Base-by-base conservation (phyloP, 2,113 vertebrate species). In the rabbit (Oryctolagus cuniculus) region DNA sequence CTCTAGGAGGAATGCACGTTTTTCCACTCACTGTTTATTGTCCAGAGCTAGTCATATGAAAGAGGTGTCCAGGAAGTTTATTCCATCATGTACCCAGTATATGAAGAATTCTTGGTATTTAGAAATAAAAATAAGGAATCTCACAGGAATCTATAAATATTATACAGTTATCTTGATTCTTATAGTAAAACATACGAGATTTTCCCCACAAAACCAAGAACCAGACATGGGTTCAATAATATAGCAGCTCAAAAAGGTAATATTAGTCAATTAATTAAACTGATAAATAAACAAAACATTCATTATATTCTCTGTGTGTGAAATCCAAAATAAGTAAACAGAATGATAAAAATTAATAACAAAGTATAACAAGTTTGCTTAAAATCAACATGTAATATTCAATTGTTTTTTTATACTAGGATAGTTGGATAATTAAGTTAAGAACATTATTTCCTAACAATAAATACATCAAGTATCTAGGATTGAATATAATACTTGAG, bases 381-480 rank as follows among this genome's bases (percentile, higher is more conserved):
- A 63, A 55, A n/a, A 85, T 74, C 31, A 49, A 34, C 16, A n/a
- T 22, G 7, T 12, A 29, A 74, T 63, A 63, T 2, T 36, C 34
- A 75, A 55, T 36, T 64, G 24, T 79, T 89, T 80, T 58, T 9
- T 80, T 61, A 2, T 86, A 55, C 69, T 3, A 92, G 53, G 53
- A 72, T 12, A 66, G 13, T 64, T 89, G 66, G 3, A 86, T 7
- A 70, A 77, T 72, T 55, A 10, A 61, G 34, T 85, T 78, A 73
- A 79, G 74, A 83, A 87, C 87, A 80, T 38, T 53, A 31, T 61
- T 79, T 92, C 82, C 36, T 67, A 86, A 58, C 34, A 86, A n/a
- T 5, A 87, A 64, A 53, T 72, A 64, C 0, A 36, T n/a, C 6
- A n/a, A 10, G 21, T 74, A 5, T 29, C 19, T 16, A 83, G 27